Evolutionary conservation across 2,113 vertebrate species (phyloP).

Genomic region (Thomomys bottae): DNA sequence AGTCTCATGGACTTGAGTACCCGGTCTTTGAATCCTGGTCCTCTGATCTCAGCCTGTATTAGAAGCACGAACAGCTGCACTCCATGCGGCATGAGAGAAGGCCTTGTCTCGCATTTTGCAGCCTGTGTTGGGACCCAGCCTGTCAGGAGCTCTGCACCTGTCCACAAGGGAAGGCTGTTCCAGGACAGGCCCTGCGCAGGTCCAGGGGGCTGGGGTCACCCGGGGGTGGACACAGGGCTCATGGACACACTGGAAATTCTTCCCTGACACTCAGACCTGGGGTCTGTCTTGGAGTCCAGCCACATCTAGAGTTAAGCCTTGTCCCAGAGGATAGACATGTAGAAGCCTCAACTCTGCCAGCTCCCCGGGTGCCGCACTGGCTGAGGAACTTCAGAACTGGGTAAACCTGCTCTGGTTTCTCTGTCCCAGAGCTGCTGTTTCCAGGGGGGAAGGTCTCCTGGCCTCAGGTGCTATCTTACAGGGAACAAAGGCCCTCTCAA

Average conservation of each 20-base stretch:
- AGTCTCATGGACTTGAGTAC: too few species aligned
- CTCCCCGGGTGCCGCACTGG: neutral
- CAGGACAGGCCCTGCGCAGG: neutral
- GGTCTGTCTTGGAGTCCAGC: neutral
- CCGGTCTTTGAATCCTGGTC: too few species aligned
- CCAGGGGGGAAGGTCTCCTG: too few species aligned
- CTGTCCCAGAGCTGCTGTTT: neutral
- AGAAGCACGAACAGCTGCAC: too few species aligned
- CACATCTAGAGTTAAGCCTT: neutral
- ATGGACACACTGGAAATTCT: neutral
- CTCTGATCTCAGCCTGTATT: too few species aligned
- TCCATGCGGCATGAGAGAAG: neutral
- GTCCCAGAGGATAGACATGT: neutral
- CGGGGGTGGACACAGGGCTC: neutral
- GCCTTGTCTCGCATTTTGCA: too few species aligned
- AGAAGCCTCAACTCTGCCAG: neutral
- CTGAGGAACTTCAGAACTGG: neutral
- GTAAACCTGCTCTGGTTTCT: accelerated
- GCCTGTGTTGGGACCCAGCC: neutral
- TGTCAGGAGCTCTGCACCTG: neutral
- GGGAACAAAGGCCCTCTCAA: neutral
- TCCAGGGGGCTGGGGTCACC: neutral
- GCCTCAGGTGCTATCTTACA: accelerated
- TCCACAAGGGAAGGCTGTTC: neutral
- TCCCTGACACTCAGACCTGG: accelerated